These are phyloP conservation scores for Metridium senile DNA, from an alignment of 92 coral and sea anemone species.

Conservation along the genomic window DNA sequence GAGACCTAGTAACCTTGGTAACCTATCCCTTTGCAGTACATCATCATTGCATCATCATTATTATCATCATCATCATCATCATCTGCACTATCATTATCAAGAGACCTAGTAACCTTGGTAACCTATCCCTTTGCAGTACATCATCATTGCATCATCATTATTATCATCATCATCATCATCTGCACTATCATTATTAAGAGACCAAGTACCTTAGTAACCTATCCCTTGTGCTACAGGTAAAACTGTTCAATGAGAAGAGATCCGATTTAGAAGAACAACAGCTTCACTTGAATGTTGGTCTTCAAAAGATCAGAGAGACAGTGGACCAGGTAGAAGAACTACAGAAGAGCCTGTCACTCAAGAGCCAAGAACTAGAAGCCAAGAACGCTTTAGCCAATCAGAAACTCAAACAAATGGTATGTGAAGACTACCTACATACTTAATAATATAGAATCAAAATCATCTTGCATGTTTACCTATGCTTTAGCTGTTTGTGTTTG, in stretches of 20 bases:
- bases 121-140: not conserved
- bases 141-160: not conserved
- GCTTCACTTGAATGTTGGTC: conserved; percentile 95
- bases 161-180: conserved; percentile 3
- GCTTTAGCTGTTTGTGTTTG: too few species aligned
- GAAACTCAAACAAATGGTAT: conserved; percentile 97
- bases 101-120: not conserved
- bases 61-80: conserved; percentile 1
- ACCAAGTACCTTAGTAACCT: not conserved
- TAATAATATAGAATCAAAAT: too few species aligned
- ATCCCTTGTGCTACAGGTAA: conserved; percentile 52
- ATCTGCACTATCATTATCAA: too few species aligned
- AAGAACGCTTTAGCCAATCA: conserved; percentile 98
- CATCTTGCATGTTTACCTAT: not conserved
- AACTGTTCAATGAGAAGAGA: conserved; percentile 94
- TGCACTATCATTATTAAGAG: too few species aligned
- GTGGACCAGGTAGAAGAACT: conserved; percentile 99
- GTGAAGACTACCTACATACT: too few species aligned
- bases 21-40: not conserved
- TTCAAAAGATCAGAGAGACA: conserved; percentile 96
- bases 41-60: too few species aligned
- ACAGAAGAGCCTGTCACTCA: conserved; percentile 95
- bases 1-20: not conserved
- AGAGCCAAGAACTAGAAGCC: conserved; percentile 98
- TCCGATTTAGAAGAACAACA: conserved; percentile 98